Base-by-base conservation (phyloP, 2,888 invertebrate genomes). In the Sphecodes monilicornis region DNA sequence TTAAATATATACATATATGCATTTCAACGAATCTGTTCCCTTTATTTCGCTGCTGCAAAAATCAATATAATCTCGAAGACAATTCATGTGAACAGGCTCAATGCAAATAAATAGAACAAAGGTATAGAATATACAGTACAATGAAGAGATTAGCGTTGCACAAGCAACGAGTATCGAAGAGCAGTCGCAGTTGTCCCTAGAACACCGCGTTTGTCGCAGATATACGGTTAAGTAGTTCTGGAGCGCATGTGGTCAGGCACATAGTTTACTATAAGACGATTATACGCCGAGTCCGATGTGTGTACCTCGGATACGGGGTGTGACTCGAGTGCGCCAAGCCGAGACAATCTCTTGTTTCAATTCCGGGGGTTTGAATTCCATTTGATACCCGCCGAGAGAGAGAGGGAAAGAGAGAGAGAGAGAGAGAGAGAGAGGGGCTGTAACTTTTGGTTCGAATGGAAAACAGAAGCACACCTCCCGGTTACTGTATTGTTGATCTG, bases 221-320 rank as follows among this genome's bases (percentile, higher is more conserved):
- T 72, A 74, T 69, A 69, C 68, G 64, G 43, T 78, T 88, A 88
- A 88, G 79, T 85, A 80, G 82, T 77, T 57, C 66, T 72, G 76
- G 82, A 39, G 29, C 72, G 66, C 36, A 26, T 69, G 73, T 64
- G 74, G 68, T 57, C 78, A 66, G 80, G 72, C 79, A 10, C 46
- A 39, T 26, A 75, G 74, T 84, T 74, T 60, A 74, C 64, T 66
- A 18, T 78, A 84, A 84, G 77, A 82, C 77, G 83, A 82, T 84
- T 78, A 82, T 64, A 54, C 50, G 78, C 46, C 75, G 29, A 71
- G 68, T 32, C 16, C 26, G 26, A 43, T 64, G 39, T 26, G 32
- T 39, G 57, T 29, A 22, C n/a, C 36, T 26, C 22, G 8, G 81
- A 60, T 70, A 64, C 26, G 57, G 60, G 26, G 60, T 16, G 71